phyloP scores from a whole-genome alignment of 1,140 invertebrate genomes.

The Lepidurus packardi region DNA sequence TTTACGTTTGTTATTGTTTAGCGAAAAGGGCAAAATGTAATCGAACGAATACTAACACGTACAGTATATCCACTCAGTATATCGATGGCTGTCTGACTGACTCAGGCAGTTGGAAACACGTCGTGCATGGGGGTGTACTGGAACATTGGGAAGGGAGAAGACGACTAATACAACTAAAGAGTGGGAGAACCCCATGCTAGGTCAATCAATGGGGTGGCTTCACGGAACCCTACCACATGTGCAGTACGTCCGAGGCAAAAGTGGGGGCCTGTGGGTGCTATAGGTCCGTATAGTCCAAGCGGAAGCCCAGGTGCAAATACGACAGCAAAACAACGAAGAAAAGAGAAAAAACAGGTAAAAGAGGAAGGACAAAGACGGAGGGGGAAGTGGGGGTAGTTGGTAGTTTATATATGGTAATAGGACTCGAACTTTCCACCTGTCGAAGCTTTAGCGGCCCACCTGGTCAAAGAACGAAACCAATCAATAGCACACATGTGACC shows the following conservation, averaged over 20 bases:
- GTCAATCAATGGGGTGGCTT: slow-evolving; percentile 16
- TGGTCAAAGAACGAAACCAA: slow-evolving; percentile 2
- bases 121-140: not conserved
- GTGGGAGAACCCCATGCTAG: slow-evolving; percentile 7
- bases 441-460: not conserved
- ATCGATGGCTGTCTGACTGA: slow-evolving; percentile 13
- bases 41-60: not conserved
- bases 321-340: not conserved
- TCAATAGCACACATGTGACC: slow-evolving; percentile 15
- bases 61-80: not conserved
- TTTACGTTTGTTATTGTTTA: too few species aligned
- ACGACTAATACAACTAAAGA: not conserved
- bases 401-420: not conserved
- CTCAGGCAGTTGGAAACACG: not conserved
- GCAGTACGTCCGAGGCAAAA: not conserved
- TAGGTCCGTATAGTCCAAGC: not conserved
- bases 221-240: slow-evolving; percentile 8
- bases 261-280: not conserved
- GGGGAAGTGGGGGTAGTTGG: not conserved
- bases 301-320: slow-evolving; percentile 18
- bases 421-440: not conserved
- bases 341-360: not conserved
- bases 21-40: not conserved
- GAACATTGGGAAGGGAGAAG: not conserved
- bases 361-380: not conserved